Evolutionary conservation across 1,140 invertebrate species (phyloP), one percentile per base, ranked within the genome.

Genomic region (Hyles euphorbiae): DNA sequence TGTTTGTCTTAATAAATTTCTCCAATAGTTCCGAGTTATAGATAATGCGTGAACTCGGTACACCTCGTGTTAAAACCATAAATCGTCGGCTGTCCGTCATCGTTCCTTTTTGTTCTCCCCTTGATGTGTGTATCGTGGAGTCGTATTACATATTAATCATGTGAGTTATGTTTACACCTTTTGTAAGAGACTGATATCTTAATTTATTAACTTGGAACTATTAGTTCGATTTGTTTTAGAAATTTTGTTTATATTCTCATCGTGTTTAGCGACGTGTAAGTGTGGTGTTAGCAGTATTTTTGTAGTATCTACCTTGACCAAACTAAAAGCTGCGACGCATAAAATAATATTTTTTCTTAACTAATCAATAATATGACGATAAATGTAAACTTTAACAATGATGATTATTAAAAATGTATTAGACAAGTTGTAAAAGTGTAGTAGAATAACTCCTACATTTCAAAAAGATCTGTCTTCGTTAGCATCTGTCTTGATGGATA

Each of bases 1-100:
- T 65, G 68, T 77, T 70, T 74, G 67, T 77, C 71, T 72, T 77
- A 80, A 86, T 83, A 82, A 79, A 76, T 77, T 67, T 69, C 67
- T 70, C 40, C 59, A 56, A 69, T 70, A 64, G 60, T 67, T 67
- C 58, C 56, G 64, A 65, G 65, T 58, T 63, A 48, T 53, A 55
- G 53, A 54, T 63, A 72, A 68, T 56, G 60, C 57, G 55, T 60
- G 61, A 60, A 61, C 68, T 33, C 43, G 43, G 32, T 52, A 57
- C 63, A 56, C 48, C 61, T 53, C 45, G 48, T 43, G 62, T 71
- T 71, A 69, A 70, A 70, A 69, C 67, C 53, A 81, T 81, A 79
- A 79, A 81, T 81, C 76, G 74, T 72, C 56, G 61, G 59, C 68
- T 68, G 68, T 70, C 72, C 69, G 57, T 72, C 65, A 58, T 60